phyloP scores from a whole-genome alignment of 1,140 invertebrate genomes.

The Cydia splendana region DNA sequence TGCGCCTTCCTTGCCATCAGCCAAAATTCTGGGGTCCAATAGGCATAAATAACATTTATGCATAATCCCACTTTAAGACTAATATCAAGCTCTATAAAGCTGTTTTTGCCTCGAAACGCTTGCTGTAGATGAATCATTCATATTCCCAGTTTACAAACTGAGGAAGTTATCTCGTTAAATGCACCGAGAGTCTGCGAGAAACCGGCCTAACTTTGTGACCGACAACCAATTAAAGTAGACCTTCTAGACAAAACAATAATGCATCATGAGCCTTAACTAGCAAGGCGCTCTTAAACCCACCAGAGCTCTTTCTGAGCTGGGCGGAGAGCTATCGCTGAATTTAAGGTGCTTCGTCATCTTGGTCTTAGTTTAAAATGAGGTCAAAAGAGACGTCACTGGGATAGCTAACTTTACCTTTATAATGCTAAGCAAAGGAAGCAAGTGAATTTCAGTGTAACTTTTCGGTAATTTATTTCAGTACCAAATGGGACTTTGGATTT shows the following conservation, averaged over 20 bases:
- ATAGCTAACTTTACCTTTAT: conserved; percentile 19
- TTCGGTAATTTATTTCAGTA: conserved; percentile 2
- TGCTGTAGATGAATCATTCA: background rate
- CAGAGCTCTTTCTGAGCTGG: conserved; percentile 27
- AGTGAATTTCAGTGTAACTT: conserved; percentile 10
- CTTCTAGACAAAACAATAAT: conserved; percentile 22
- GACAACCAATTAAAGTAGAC: conserved; percentile 39
- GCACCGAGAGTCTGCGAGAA: conserved; percentile 57
- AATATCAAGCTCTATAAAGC: background rate
- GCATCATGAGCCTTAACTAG: background rate
- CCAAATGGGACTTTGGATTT: conserved; percentile 6
- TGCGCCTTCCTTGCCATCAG: background rate
- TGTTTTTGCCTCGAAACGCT: background rate
- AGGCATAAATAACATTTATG: background rate
- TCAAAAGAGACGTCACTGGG: conserved; percentile 28
- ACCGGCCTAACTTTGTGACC: conserved; percentile 48
- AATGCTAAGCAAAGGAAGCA: conserved; percentile 27
- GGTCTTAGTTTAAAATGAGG: conserved; percentile 36
- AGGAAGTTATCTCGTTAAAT: conserved; percentile 65
- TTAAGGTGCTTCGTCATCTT: conserved; percentile 43
- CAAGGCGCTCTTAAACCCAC: background rate
- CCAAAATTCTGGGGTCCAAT: background rate
- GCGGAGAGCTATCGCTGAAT: conserved; percentile 37
- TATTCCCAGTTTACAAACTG: conserved; percentile 37
- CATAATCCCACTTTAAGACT: background rate